Evolutionary conservation across 2,888 invertebrate genomes (phyloP).

Genomic region (Drosophila borborema): DNA sequence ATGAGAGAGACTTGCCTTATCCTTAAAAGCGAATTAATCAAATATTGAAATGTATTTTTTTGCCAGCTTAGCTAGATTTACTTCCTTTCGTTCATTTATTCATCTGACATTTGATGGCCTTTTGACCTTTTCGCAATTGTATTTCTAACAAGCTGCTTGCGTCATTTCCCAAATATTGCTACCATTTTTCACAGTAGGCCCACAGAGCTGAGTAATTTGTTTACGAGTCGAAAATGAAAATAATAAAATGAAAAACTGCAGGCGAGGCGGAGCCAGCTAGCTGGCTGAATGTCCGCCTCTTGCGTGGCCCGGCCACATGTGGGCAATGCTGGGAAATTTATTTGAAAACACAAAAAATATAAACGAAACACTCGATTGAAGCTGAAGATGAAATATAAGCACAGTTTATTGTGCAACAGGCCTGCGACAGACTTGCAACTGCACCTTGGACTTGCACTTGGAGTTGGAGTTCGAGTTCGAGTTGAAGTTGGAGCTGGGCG

Average conservation of each 20-base stretch:
- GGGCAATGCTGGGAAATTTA: slow-evolving; percentile 49
- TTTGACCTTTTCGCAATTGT: background rate
- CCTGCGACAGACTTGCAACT: slow-evolving; percentile 28
- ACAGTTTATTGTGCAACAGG: slow-evolving; percentile 72
- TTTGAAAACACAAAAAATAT: slow-evolving; percentile 28
- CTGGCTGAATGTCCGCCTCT: slow-evolving; percentile 37
- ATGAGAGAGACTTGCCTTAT: no score
- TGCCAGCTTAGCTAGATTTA: background rate
- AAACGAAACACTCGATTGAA: slow-evolving; percentile 34
- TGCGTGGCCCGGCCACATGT: slow-evolving; percentile 57
- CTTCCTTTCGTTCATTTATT: background rate
- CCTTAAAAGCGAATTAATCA: no score
- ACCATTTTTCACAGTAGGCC: slow-evolving; percentile 49
- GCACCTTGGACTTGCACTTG: slow-evolving; percentile 7
- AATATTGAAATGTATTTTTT: no score
- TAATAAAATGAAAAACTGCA: slow-evolving; percentile 37
- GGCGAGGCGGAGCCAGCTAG: slow-evolving; percentile 38
- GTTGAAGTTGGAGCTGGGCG: slow-evolving; percentile 28
- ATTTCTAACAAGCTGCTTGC: slow-evolving; percentile 40
- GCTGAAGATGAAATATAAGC: slow-evolving; percentile 67
- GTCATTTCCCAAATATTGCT: slow-evolving; percentile 34
- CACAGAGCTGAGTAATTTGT: slow-evolving; percentile 59
- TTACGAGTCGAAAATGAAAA: slow-evolving; percentile 51
- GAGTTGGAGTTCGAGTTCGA: slow-evolving; percentile 15
- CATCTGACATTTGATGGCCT: background rate